Evolutionary conservation across 2,888 invertebrate genomes (phyloP).

Genomic region (Drosophila cyrtoloma): DNA sequence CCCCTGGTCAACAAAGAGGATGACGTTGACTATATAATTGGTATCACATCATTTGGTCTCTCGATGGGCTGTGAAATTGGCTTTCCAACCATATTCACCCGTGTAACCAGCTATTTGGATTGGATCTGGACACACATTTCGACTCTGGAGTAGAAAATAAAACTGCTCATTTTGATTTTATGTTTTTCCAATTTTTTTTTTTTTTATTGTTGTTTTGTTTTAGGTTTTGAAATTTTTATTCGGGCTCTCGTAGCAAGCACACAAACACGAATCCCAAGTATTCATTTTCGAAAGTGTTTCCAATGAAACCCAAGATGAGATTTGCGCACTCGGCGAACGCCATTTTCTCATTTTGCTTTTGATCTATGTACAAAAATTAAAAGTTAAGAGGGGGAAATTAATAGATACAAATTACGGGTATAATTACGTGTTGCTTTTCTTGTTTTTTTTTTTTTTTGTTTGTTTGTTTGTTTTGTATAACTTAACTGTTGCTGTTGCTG

Average conservation of each 20-base stretch:
- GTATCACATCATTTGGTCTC: constrained; percentile 71
- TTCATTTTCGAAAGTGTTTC: constrained; percentile 58
- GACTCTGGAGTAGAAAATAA: constrained; percentile 7
- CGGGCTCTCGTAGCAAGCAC: constrained; percentile 43
- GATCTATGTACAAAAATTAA: constrained; percentile 71
- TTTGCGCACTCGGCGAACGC: constrained; percentile 46
- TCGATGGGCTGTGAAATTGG: constrained; percentile 66
- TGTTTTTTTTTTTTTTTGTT: background rate
- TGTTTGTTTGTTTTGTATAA: constrained; percentile 1
- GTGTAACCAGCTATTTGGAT: constrained; percentile 67
- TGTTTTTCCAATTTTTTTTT: constrained; percentile 69
- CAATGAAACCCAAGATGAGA: constrained; percentile 59
- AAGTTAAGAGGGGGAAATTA: constrained; percentile 49
- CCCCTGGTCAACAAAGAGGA: constrained; percentile 50
- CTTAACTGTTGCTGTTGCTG: constrained; percentile 25
- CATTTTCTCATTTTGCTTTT: constrained; percentile 41
- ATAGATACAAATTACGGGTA: constrained; percentile 39
- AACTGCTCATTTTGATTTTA: constrained; percentile 31
- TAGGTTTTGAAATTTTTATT: constrained; percentile 70
- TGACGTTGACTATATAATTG: constrained; percentile 49
- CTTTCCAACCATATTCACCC: constrained; percentile 70
- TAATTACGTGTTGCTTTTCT: constrained; percentile 11
- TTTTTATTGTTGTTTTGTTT: constrained; percentile 71
- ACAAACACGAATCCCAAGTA: constrained; percentile 40
- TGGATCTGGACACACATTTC: constrained; percentile 62